Evolutionary conservation across 2,888 invertebrate species (phyloP), one percentile per base, ranked within the genome.

Genomic region (Adineta ricciae): DNA sequence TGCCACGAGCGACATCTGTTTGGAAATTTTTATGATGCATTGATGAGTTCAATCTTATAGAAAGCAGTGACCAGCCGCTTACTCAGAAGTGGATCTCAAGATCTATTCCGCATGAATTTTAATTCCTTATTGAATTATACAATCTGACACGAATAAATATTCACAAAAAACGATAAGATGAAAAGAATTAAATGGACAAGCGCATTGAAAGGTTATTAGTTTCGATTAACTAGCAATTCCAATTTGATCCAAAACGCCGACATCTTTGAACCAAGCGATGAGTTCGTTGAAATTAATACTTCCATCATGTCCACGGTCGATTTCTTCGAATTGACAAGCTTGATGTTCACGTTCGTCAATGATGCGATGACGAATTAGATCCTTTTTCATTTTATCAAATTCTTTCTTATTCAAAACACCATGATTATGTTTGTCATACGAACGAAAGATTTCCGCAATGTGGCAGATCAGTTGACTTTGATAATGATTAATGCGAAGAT

Each of bases 241-340:
- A 8, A 64, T 27, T 32, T 64, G 11, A 64, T 64, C 64, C 32
- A 64, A 16, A 64, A 64, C 32, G 4, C 78, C 41, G 9, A 78
- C 41, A 41, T 78, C 78, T 41, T n/a, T 41, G 41, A 78, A 41
- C 78, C 78, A 78, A n/a, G 78, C 78, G 24, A 78, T 38, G n/a
- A 78, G 78, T 41, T 78, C 78, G 14, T 78, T 78, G 8, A 78
- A 78, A 78, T 78, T 41, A 78, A 78, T 78, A 8, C n/a, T 41
- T n/a, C 78, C 78, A 78, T 78, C 78, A n/a, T 78, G 78, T n/a
- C 41, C 38, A n/a, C 78, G 78, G 41, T 78, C 78, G 14, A 78
- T 78, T 78, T 78, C 78, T n/a, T 78, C 41, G 14, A 78, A 78
- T 9, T 78, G 38, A 78, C 24, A 78, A 41, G 78, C 41, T 78